Percentiles rank a stretch among this genome's conserved stretches.
phyloP scores from a whole-genome alignment of 2,888 invertebrate species.

The Rhopalosiphum nymphaeae region DNA sequence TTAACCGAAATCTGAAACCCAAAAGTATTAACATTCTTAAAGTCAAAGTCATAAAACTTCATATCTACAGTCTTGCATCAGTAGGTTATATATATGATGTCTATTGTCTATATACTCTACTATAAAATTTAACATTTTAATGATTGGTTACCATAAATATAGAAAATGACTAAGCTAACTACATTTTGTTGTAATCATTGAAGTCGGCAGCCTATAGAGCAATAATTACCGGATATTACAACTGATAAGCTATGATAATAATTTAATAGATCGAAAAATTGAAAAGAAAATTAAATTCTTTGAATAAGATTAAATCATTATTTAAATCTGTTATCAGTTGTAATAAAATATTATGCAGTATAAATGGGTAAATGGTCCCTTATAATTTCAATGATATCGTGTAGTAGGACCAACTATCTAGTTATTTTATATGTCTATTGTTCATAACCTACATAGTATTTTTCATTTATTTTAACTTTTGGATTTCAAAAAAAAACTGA shows the following conservation, averaged over 20 bases:
- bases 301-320: background rate
- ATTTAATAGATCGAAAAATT: background rate
- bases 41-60: background rate
- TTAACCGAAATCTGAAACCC: background rate
- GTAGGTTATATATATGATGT: background rate
- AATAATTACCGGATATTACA: background rate
- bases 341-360: background rate
- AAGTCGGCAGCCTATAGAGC: background rate
- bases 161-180: background rate
- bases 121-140: background rate
- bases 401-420: background rate
- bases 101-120: background rate
- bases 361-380: background rate
- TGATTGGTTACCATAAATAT: background rate
- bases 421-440: background rate
- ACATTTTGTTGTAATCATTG: background rate
- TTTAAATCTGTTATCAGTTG: background rate
- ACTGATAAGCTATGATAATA: background rate
- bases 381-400: background rate
- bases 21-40: background rate
- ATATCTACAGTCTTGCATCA: background rate
- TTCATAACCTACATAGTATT: background rate
- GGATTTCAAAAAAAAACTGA: background rate
- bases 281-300: background rate
- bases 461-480: background rate